phyloP scores from a whole-genome alignment of 2,888 invertebrate genomes.

The Agrochola macilenta region DNA sequence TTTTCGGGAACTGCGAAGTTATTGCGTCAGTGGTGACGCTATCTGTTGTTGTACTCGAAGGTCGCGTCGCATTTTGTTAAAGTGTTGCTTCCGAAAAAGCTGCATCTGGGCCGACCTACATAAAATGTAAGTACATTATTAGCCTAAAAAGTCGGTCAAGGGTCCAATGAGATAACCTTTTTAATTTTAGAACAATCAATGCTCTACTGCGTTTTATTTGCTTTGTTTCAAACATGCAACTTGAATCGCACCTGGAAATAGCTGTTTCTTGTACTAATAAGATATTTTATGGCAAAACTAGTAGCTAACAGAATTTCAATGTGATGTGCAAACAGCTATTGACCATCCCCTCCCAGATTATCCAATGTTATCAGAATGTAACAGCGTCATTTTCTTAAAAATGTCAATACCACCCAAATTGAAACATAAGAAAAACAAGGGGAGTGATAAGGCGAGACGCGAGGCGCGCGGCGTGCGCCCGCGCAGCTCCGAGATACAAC shows the following conservation, averaged over 20 bases:
- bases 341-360: constrained; percentile 15
- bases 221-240: neutral
- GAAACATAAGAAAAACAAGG: constrained; percentile 52
- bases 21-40: constrained; percentile 6
- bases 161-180: constrained; percentile 30
- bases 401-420: constrained; percentile 67
- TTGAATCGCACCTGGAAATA: neutral
- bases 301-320: neutral
- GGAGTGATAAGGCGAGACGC: constrained; percentile 40
- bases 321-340: neutral
- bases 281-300: neutral
- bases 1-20: neutral
- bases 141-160: constrained; percentile 39
- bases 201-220: neutral
- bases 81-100: constrained; percentile 2
- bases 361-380: constrained; percentile 22
- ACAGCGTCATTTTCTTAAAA: constrained; percentile 35
- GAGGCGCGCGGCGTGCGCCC: constrained; percentile 15
- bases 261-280: no score
- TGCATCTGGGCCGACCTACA: constrained; percentile 13
- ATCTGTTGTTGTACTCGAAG: neutral
- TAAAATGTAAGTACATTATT: neutral
- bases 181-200: constrained; percentile 5
- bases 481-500: constrained; percentile 15
- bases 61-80: constrained; percentile 4